Evolutionary conservation across 2,113 vertebrate species (phyloP).

Genomic region (Eptatretus burgeri): DNA sequence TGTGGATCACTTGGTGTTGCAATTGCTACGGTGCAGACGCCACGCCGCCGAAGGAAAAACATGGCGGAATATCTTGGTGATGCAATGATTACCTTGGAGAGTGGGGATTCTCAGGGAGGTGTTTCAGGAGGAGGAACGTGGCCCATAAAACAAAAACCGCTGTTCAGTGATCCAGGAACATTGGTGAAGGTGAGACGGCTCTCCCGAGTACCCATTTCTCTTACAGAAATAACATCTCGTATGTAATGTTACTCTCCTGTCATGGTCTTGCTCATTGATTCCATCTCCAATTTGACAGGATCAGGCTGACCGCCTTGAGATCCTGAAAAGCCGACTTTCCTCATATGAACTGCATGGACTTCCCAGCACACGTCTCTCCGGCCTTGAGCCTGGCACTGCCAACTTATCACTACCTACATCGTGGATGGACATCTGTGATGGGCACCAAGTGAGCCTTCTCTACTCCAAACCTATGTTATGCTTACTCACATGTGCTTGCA

Average conservation of each 20-base stretch:
- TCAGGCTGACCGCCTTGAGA: background rate
- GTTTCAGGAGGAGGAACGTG: background rate
- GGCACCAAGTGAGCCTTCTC: too few relatives aligned
- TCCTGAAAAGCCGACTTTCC: slow-evolving; percentile 3
- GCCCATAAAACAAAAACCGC: background rate
- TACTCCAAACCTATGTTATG: too few relatives aligned
- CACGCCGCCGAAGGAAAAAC: background rate
- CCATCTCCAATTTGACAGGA: too few relatives aligned
- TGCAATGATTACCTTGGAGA: background rate
- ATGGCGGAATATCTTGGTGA: slow-evolving; percentile 3
- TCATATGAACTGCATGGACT: background rate
- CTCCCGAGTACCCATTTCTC: too few relatives aligned
- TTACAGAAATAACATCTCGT: too few relatives aligned
- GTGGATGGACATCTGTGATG: too few relatives aligned
- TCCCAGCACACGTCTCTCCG: slow-evolving; percentile 1
- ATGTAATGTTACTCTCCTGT: too few relatives aligned
- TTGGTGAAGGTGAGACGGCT: background rate
- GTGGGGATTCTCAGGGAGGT: background rate
- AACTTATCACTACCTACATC: too few relatives aligned
- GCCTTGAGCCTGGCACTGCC: slow-evolving; percentile 3
- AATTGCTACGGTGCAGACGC: background rate
- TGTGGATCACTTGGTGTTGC: too few relatives aligned
- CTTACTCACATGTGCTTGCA: too few relatives aligned
- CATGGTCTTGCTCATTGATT: too few relatives aligned
- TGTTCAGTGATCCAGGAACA: background rate